Percentiles rank a stretch among this genome's conserved stretches.
Evolutionary conservation across 92 coral and sea anemone genomes (phyloP).

Genomic region (Phenganax subtilis): DNA sequence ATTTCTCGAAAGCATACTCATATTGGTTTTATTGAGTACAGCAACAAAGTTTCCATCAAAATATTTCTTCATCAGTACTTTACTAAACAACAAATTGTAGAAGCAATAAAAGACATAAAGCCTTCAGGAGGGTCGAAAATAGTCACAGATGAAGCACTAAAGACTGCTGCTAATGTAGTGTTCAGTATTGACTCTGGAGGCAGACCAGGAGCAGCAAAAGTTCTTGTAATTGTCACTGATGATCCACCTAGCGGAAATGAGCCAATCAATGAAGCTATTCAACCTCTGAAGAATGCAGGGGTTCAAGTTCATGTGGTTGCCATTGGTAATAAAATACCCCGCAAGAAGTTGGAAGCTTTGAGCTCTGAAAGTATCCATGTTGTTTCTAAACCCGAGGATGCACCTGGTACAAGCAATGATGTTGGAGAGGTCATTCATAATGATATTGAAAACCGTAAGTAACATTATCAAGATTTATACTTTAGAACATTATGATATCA

Average conservation of each 20-base stretch:
- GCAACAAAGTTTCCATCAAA: slow-evolving; percentile 56
- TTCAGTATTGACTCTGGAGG: slow-evolving; percentile 51
- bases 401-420: slow-evolving; percentile 33
- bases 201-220: slow-evolving; percentile 59
- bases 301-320: slow-evolving; percentile 53
- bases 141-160: slow-evolving; percentile 58
- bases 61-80: slow-evolving; percentile 57
- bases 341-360: slow-evolving; percentile 29
- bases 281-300: slow-evolving; percentile 49
- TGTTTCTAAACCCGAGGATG: slow-evolving; percentile 37
- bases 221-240: slow-evolving; percentile 58
- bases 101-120: slow-evolving; percentile 53
- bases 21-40: slow-evolving; percentile 63
- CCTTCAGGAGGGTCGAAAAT: slow-evolving; percentile 49
- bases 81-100: slow-evolving; percentile 45
- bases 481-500: neutral
- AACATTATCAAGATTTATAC: neutral
- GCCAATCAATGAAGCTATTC: slow-evolving; percentile 55
- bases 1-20: slow-evolving; percentile 64
- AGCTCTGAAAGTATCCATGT: slow-evolving; percentile 41
- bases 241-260: slow-evolving; percentile 54
- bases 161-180: slow-evolving; percentile 48
- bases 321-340: slow-evolving; percentile 46
- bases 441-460: slow-evolving; percentile 33
- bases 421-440: slow-evolving; percentile 27